Evolutionary conservation across 2,888 invertebrate genomes (phyloP).

Genomic region (Scaptodrosophila latifasciaeformis): DNA sequence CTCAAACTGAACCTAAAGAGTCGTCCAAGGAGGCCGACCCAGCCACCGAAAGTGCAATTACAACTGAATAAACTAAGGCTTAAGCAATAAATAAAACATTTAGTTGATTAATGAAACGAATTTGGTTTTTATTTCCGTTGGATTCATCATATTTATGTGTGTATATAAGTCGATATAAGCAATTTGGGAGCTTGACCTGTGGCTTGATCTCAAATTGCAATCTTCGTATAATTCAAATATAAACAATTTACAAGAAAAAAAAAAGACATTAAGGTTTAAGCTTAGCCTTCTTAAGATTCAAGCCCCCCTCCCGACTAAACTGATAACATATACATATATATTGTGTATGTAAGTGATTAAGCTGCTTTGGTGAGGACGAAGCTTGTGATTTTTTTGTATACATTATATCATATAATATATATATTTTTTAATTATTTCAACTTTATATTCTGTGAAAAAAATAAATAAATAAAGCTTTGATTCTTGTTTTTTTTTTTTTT

Average conservation of each 20-base stretch:
- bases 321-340: too few relatives aligned
- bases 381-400: too few relatives aligned
- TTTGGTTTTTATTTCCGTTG: constrained; percentile 48
- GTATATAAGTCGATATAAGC: constrained; percentile 35
- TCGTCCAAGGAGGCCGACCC: background rate
- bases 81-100: constrained; percentile 16
- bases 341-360: too few relatives aligned
- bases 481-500: constrained; percentile 20
- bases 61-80: too few relatives aligned
- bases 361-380: constrained; percentile 60
- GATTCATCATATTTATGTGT: constrained; percentile 2
- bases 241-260: too few relatives aligned
- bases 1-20: constrained; percentile 19
- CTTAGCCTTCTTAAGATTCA: too few relatives aligned
- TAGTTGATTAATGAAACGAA: constrained; percentile 46
- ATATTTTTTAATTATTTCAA: background rate
- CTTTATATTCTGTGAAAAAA: background rate
- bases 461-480: constrained; percentile 1
- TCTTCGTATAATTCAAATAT: too few relatives aligned
- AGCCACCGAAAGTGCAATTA: background rate
- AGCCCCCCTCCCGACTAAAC: too few relatives aligned
- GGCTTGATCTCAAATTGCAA: too few relatives aligned
- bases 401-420: too few relatives aligned
- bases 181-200: too few relatives aligned
- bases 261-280: too few relatives aligned